Evolutionary conservation across 2,888 invertebrate genomes (phyloP).

Genomic region (Eurois occulta): DNA sequence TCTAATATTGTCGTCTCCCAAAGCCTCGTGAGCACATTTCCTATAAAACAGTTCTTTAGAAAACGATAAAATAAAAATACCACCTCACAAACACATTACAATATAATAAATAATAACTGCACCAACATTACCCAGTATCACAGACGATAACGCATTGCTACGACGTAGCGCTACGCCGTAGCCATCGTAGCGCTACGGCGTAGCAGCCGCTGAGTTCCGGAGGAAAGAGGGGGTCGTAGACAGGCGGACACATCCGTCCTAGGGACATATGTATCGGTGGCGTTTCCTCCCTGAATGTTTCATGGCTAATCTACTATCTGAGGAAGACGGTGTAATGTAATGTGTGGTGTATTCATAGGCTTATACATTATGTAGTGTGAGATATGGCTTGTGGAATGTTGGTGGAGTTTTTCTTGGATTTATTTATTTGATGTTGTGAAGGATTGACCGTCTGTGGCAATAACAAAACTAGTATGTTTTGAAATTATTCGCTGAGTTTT

Average conservation of each 20-base stretch:
- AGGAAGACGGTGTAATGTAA: constrained; percentile 50
- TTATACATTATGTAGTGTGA: constrained; percentile 32
- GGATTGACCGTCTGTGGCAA: not conserved
- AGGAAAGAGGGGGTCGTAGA: constrained; percentile 79
- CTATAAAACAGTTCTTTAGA: not conserved
- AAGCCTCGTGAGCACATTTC: not conserved
- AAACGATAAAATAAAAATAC: not conserved
- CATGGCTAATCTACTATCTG: constrained; percentile 68
- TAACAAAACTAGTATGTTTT: not conserved
- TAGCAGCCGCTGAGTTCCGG: constrained; percentile 72
- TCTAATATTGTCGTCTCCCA: too few species aligned
- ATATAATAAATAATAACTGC: constrained; percentile 33
- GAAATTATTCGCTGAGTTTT: too few species aligned
- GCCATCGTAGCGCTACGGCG: constrained; percentile 54
- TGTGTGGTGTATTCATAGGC: constrained; percentile 40
- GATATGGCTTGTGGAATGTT: not conserved
- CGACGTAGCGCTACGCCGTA: constrained; percentile 35
- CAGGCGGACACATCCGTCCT: constrained; percentile 82
- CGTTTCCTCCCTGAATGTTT: constrained; percentile 72
- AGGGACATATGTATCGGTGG: constrained; percentile 71
- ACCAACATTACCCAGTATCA: constrained; percentile 27
- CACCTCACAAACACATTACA: constrained; percentile 13
- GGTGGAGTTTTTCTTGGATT: not conserved
- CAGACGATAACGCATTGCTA: constrained; percentile 49
- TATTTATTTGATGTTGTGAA: constrained; percentile 4